Evolutionary conservation across 2,113 vertebrate genomes (phyloP).

Genomic region (Rhinopomastus cyanomelas): DNA sequence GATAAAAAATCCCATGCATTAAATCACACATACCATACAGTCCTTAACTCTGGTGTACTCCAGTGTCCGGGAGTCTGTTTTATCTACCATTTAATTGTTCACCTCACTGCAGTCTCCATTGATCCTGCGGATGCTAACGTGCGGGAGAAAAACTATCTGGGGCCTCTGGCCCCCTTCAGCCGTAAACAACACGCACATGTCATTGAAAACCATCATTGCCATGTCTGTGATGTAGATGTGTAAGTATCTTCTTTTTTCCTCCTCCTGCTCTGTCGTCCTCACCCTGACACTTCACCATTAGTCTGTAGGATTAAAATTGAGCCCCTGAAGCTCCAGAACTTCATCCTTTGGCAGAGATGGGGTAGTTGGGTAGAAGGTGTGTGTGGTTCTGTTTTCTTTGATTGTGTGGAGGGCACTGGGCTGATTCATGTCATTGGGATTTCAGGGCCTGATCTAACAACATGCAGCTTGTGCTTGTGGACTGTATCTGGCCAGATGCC

Average conservation of each 20-base stretch:
- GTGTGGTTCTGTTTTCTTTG: not conserved
- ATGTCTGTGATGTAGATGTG: constrained; percentile 95
- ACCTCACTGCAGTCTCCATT: constrained; percentile 89
- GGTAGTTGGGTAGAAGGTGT: not conserved
- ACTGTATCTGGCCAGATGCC: not conserved
- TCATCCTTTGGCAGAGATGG: not conserved
- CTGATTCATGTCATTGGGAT: not conserved
- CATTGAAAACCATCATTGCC: constrained; percentile 97
- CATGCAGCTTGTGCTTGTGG: accelerated
- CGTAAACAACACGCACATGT: constrained; percentile 89
- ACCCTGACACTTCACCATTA: not conserved
- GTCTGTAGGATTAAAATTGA: not conserved
- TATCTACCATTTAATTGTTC: constrained; percentile 85
- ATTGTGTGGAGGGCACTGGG: not conserved
- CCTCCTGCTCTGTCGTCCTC: not conserved
- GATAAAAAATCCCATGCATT: not conserved
- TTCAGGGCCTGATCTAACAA: not conserved
- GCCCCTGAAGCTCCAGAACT: not conserved
- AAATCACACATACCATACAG: constrained; percentile 13
- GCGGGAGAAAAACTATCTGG: constrained; percentile 81
- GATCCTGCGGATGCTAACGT: constrained; percentile 93
- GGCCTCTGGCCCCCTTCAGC: constrained; percentile 85
- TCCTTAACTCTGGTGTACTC: constrained; percentile 68
- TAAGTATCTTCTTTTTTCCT: constrained; percentile 76
- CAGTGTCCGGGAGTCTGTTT: constrained; percentile 91